Conservation (phyloP, 2,797 vertebrate species). For the Erethizon dorsatum region DNA sequence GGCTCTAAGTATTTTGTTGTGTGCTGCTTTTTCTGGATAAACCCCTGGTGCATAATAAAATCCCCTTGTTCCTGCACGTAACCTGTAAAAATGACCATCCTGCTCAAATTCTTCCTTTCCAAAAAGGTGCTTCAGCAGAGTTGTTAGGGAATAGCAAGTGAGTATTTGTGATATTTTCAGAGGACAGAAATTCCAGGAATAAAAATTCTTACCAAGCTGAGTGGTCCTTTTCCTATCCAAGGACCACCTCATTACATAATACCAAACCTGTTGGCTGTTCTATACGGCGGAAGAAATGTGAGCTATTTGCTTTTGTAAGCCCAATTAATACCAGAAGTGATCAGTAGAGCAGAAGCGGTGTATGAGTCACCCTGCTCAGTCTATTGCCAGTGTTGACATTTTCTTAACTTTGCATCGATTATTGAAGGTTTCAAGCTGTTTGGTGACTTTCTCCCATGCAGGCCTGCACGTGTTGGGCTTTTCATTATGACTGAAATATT, state of each 20-base stretch:
- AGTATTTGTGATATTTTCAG: slow-evolving; percentile 10
- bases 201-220: not conserved
- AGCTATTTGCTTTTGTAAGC: slow-evolving; percentile 39
- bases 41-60: not conserved
- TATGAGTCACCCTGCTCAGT: not conserved
- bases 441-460: not conserved
- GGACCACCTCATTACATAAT: not conserved
- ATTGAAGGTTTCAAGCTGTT: slow-evolving; percentile 13
- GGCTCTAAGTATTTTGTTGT: not conserved
- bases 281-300: not conserved
- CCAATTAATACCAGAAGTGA: not conserved
- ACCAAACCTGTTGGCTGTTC: not conserved
- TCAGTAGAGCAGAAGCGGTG: not conserved
- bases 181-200: slow-evolving; percentile 24
- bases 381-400: not conserved
- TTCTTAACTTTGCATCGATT: slow-evolving; percentile 54
- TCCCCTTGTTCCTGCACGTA: not conserved
- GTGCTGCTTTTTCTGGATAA: not conserved
- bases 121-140: not conserved
- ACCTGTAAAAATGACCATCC: not conserved
- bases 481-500: not conserved
- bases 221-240: not conserved
- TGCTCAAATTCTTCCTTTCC: slow-evolving; percentile 25
- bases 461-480: not conserved
- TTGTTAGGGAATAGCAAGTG: not conserved